phyloP scores from a whole-genome alignment of 2,113 vertebrate genomes.

The Cephalophus harveyi region DNA sequence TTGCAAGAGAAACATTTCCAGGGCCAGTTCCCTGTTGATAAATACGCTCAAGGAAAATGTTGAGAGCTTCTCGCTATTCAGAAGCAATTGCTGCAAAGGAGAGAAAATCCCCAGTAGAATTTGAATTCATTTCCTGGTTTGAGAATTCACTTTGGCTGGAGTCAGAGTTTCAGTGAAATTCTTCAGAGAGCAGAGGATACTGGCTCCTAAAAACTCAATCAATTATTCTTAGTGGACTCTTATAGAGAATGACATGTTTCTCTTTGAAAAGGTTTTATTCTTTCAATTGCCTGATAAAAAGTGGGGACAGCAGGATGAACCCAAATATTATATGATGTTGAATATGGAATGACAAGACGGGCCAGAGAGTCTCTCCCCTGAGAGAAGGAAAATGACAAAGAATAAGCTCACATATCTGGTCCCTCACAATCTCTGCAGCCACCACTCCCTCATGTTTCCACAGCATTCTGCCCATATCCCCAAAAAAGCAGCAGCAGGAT shows the following conservation, averaged over 20 bases:
- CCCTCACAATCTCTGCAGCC: accelerated
- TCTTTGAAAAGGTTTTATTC: not conserved
- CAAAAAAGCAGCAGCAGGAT: accelerated
- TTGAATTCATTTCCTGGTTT: not conserved
- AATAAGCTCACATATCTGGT: not conserved
- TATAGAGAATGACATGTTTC: not conserved
- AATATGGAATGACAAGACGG: not conserved
- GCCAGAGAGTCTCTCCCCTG: not conserved
- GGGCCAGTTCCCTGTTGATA: not conserved
- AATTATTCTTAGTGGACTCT: not conserved
- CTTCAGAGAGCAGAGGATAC: not conserved
- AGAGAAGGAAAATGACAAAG: not conserved
- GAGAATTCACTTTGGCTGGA: not conserved
- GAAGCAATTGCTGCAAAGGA: not conserved
- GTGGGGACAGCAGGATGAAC: not conserved
- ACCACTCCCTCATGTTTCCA: not conserved
- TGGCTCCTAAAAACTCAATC: not conserved
- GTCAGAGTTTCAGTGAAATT: not conserved
- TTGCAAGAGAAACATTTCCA: not conserved
- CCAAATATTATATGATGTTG: not conserved
- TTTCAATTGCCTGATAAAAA: slow-evolving; percentile 3
- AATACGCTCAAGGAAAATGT: not conserved
- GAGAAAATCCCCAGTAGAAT: not conserved
- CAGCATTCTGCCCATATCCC: too few relatives aligned
- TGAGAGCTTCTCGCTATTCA: not conserved